A percentile compares a stretch with the other conserved stretches of the same genome.
phyloP scores from a whole-genome alignment of 2,888 invertebrate species.

The Cactoblastis cactorum region DNA sequence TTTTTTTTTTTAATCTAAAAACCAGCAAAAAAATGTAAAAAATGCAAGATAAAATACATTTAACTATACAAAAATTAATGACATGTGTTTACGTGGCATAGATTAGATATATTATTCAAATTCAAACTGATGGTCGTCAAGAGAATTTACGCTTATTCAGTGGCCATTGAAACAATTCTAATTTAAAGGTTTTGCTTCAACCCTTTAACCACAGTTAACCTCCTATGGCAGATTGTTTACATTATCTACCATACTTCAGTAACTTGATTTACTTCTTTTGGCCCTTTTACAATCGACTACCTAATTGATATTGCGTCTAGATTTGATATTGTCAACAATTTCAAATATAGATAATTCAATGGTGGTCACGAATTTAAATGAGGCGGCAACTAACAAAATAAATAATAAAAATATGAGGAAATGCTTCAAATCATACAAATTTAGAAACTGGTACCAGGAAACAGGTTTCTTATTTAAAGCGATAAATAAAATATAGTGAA shows the following conservation, averaged over 20 bases:
- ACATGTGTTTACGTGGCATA: too few species aligned
- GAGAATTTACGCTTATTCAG: neutral
- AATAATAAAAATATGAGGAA: neutral
- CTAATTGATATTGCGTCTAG: neutral
- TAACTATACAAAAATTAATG: too few species aligned
- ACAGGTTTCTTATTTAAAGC: neutral
- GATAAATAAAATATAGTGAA: neutral
- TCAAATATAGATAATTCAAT: neutral
- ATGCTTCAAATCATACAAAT: neutral
- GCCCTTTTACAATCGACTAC: neutral
- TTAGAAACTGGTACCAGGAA: neutral
- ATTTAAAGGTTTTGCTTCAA: neutral
- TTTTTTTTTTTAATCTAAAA: too few species aligned
- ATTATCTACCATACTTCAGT: neutral
- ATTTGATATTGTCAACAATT: neutral
- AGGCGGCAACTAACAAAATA: neutral
- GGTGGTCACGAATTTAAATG: neutral
- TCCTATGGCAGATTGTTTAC: neutral
- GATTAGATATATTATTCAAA: too few species aligned
- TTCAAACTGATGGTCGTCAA: too few species aligned
- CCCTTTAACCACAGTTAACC: neutral
- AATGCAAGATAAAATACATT: too few species aligned
- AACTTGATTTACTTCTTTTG: neutral
- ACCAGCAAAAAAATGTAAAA: too few species aligned
- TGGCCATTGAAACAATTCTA: neutral